Conservation (phyloP, 2,888 invertebrate genomes). For the Perizoma flavofasciatum region DNA sequence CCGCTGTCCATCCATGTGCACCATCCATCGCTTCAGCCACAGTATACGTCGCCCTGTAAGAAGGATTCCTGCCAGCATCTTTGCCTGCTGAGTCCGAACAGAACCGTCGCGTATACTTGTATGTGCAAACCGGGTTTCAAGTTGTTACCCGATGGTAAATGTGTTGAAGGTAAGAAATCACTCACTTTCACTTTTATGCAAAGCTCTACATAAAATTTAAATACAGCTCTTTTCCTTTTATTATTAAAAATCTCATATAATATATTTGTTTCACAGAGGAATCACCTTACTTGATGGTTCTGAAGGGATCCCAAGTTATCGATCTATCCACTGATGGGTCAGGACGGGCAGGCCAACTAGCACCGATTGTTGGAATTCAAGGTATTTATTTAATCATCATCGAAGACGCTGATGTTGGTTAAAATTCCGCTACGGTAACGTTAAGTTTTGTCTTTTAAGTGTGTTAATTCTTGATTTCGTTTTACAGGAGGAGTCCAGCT, state of each 20-base stretch:
- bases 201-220: too few species aligned
- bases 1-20: conserved; percentile 98
- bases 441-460: too few species aligned
- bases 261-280: conserved; percentile 85
- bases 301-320: conserved; percentile 94
- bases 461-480: too few species aligned
- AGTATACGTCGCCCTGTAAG: conserved; percentile 89
- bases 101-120: conserved; percentile 90
- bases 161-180: conserved; percentile 83
- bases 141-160: conserved; percentile 86
- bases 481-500: conserved; percentile 90
- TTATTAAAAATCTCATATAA: too few species aligned
- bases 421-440: too few species aligned
- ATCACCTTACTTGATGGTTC: conserved; percentile 93
- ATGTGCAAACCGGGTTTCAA: conserved; percentile 96
- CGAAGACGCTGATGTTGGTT: too few species aligned
- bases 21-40: conserved; percentile 96
- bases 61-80: conserved; percentile 90
- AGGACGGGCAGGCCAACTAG: conserved; percentile 90
- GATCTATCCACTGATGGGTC: conserved; percentile 92
- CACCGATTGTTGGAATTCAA: conserved; percentile 93
- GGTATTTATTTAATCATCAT: conserved; percentile 44
- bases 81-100: conserved; percentile 93
- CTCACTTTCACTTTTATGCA: background rate
- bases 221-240: too few species aligned